These are phyloP conservation scores for Allophyes oxyacanthae DNA, from an alignment of 2,888 invertebrate species.

Conservation along the genomic window DNA sequence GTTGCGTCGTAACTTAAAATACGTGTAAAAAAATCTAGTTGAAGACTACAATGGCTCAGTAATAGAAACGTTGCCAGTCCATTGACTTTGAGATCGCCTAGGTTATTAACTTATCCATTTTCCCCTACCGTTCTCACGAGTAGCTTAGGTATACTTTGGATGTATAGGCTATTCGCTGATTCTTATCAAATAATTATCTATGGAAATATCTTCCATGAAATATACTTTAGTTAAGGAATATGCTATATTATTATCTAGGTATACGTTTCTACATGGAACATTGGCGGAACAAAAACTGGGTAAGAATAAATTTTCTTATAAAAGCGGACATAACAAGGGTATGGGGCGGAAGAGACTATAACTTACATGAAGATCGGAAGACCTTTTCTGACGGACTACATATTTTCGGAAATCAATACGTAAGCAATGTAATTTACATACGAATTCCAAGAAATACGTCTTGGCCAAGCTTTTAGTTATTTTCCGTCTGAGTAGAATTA, in stretches of 20 bases:
- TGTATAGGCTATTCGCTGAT: background rate
- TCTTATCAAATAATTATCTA: constrained; percentile 16
- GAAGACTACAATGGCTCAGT: constrained; percentile 33
- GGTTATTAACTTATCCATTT: constrained; percentile 39
- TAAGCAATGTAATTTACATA: constrained; percentile 54
- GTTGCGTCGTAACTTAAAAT: no score
- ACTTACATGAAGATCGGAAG: constrained; percentile 58
- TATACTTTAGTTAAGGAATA: constrained; percentile 19
- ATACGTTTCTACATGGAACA: constrained; percentile 1
- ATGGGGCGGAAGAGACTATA: constrained; percentile 58
- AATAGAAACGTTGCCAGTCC: constrained; percentile 38
- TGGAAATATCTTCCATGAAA: constrained; percentile 15
- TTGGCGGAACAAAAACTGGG: constrained; percentile 43
- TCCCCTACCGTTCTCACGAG: constrained; percentile 13
- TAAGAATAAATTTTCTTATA: constrained; percentile 53
- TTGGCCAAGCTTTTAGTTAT: constrained; percentile 28
- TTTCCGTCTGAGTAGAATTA: constrained; percentile 3
- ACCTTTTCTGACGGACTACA: constrained; percentile 60
- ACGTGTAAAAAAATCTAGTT: constrained; percentile 18
- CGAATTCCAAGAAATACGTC: constrained; percentile 43
- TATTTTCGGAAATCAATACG: constrained; percentile 60
- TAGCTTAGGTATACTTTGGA: constrained; percentile 5
- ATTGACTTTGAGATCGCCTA: constrained; percentile 29
- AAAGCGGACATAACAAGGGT: constrained; percentile 56
- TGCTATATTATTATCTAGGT: constrained; percentile 15